These are phyloP conservation scores for Paratilapia polleni DNA, from an alignment of 2,113 vertebrate genomes.

Conservation along the genomic window DNA sequence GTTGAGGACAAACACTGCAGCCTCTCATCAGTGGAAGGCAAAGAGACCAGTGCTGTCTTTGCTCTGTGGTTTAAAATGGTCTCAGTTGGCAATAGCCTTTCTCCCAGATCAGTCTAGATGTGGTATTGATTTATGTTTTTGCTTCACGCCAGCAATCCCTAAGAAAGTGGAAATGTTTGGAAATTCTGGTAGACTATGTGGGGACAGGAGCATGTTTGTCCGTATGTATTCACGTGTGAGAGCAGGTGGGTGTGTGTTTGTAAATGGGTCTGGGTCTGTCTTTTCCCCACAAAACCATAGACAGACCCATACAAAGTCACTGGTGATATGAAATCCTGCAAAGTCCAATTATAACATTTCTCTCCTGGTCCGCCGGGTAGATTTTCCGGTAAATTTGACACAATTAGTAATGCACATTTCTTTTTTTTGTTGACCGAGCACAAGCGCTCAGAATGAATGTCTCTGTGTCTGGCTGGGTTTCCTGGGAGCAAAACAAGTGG, in stretches of 20 bases:
- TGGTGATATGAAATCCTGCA: background rate
- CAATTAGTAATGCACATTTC: conserved; percentile 8
- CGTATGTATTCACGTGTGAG: conserved; percentile 9
- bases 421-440: background rate
- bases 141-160: conserved; percentile 43
- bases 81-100: conserved; percentile 31
- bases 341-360: conserved; percentile 5
- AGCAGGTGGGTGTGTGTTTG: background rate
- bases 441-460: background rate
- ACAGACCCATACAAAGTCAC: background rate
- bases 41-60: background rate
- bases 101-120: conserved; percentile 34
- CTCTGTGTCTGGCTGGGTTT: conserved; percentile 9
- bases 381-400: conserved; percentile 31
- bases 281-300: background rate
- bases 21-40: conserved; percentile 9
- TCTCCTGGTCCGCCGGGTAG: background rate
- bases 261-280: too few species aligned
- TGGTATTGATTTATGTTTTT: conserved; percentile 62
- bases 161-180: conserved; percentile 47
- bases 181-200: conserved; percentile 20
- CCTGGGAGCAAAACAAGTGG: conserved; percentile 20
- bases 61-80: conserved; percentile 39
- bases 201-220: conserved; percentile 13
- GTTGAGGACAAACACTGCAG: conserved; percentile 35